phyloP scores from a whole-genome alignment of 2,113 vertebrate species.

The Corydoras sp. region DNA sequence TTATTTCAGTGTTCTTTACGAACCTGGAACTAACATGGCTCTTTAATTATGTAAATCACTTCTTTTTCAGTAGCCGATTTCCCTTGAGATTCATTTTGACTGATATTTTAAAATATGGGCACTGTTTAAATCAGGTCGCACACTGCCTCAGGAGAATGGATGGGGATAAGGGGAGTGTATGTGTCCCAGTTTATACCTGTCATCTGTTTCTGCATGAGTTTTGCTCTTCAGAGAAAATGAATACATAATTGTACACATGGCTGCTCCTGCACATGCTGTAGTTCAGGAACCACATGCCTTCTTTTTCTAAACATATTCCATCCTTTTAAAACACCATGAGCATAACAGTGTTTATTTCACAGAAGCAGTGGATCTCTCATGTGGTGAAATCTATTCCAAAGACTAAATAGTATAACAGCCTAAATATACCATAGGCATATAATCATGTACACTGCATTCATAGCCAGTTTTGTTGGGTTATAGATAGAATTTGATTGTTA shows the following conservation, averaged over 20 bases:
- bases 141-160: slow-evolving; percentile 22
- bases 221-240: slow-evolving; percentile 14
- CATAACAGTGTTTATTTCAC: neutral
- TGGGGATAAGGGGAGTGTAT: neutral
- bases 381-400: neutral
- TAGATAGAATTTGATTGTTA: too few relatives aligned
- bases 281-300: neutral
- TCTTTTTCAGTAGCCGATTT: neutral
- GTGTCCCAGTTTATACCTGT: slow-evolving; percentile 42
- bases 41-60: neutral
- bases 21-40: neutral
- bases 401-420: too few relatives aligned
- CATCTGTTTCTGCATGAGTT: slow-evolving; percentile 5
- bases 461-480: too few relatives aligned
- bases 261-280: neutral
- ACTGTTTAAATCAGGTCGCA: slow-evolving; percentile 38
- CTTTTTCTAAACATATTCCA: neutral
- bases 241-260: slow-evolving; percentile 8
- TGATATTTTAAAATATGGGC: slow-evolving; percentile 28
- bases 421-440: too few relatives aligned
- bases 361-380: neutral
- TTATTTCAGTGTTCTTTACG: neutral
- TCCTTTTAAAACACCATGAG: neutral
- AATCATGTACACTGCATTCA: too few relatives aligned
- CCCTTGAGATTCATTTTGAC: neutral